phyloP scores from a whole-genome alignment of 2,797 vertebrate species.

The Pygocentrus nattereri region DNA sequence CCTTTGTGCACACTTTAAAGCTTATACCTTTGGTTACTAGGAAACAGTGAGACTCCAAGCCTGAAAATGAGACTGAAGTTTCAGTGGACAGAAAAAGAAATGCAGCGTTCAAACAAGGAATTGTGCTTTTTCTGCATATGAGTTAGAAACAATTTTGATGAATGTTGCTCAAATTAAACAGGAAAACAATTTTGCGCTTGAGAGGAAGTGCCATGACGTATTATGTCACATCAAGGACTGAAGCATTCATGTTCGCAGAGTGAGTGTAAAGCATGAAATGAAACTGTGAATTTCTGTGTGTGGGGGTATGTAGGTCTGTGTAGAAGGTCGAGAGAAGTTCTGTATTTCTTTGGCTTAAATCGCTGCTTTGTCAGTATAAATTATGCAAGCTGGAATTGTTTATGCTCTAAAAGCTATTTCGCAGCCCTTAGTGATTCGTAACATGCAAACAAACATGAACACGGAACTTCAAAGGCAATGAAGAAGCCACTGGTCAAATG shows the following conservation, averaged over 20 bases:
- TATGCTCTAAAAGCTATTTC: constrained; percentile 44
- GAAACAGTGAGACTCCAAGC: constrained; percentile 55
- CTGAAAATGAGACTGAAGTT: constrained; percentile 52
- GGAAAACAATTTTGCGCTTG: constrained; percentile 52
- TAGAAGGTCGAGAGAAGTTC: constrained; percentile 6
- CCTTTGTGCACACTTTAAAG: constrained; percentile 52
- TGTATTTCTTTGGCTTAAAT: constrained; percentile 19
- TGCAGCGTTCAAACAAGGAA: constrained; percentile 8
- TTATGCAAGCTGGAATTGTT: constrained; percentile 30
- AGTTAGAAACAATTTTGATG: constrained; percentile 45
- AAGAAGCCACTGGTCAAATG: constrained; percentile 33
- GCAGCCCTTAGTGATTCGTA: constrained; percentile 18
- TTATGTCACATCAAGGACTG: constrained; percentile 39
- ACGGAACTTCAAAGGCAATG: constrained; percentile 19
- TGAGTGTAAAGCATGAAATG: constrained; percentile 38
- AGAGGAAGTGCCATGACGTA: constrained; percentile 41
- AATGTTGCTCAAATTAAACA: constrained; percentile 48
- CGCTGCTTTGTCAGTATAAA: constrained; percentile 38
- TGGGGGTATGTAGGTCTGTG: background rate
- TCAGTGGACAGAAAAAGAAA: constrained; percentile 53
- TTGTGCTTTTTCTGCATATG: constrained; percentile 42
- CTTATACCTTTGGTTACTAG: constrained; percentile 65
- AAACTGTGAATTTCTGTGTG: background rate
- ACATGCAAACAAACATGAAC: constrained; percentile 39
- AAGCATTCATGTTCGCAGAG: constrained; percentile 41